Conservation (phyloP, 2,888 invertebrate genomes). For the Rotaria macrura region DNA sequence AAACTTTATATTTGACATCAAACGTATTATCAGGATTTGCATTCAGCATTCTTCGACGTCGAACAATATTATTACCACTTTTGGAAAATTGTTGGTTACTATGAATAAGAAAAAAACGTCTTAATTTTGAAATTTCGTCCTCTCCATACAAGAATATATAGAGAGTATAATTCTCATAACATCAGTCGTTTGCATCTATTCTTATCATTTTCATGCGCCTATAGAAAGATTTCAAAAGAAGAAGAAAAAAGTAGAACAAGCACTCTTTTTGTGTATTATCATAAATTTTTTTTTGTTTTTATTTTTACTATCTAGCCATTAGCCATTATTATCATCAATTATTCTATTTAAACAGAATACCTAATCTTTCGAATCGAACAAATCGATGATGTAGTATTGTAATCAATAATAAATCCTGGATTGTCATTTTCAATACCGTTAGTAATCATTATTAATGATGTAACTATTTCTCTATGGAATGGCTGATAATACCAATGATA, state of each 20-base stretch:
- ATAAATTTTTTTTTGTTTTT: too few species aligned
- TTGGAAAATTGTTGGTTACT: not conserved
- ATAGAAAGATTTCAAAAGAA: too few species aligned
- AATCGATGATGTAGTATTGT: not conserved
- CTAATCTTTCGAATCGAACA: not conserved
- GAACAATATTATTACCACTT: not conserved
- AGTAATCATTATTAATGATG: not conserved
- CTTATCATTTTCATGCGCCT: too few species aligned
- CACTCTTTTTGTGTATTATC: too few species aligned
- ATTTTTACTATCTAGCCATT: too few species aligned
- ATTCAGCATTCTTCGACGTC: not conserved
- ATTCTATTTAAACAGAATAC: not conserved
- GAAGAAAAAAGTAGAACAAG: too few species aligned
- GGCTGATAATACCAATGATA: not conserved
- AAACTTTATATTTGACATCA: conserved; percentile 2
- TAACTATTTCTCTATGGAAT: not conserved
- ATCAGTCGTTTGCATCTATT: too few species aligned
- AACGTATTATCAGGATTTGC: not conserved
- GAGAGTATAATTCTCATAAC: too few species aligned
- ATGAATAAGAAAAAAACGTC: not conserved
- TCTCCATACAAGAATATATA: too few species aligned
- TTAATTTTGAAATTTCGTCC: too few species aligned
- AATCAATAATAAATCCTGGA: not conserved
- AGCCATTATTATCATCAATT: not conserved
- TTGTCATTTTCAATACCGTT: not conserved